These are phyloP conservation scores for Caenorhabditis sp. DNA, from an alignment of 2,888 invertebrate species.

Conservation along the genomic window DNA sequence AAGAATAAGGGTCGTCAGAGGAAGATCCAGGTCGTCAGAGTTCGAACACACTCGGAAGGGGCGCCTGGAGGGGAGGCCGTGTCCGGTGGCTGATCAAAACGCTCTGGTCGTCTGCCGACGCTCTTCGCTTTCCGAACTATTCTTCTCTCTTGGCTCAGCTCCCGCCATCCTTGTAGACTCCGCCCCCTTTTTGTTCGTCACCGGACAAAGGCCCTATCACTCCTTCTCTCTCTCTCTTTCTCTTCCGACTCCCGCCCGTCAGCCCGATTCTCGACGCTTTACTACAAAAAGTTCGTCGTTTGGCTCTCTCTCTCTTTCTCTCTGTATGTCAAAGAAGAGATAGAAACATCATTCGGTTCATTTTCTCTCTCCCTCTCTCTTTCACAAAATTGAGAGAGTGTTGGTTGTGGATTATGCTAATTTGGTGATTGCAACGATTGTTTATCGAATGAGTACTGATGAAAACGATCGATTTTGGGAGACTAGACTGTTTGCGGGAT, in stretches of 20 bases:
- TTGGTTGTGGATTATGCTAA: slow-evolving; percentile 5
- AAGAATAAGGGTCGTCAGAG: slow-evolving; percentile 1
- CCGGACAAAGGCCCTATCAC: slow-evolving; percentile 12
- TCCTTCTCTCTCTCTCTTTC: slow-evolving; percentile 4
- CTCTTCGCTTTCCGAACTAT: not conserved
- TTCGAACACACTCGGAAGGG: slow-evolving; percentile 11
- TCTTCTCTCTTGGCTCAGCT: not conserved
- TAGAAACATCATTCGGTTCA: too few species aligned
- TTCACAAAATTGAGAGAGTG: not conserved
- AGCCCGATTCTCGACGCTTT: not conserved
- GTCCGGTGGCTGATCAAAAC: slow-evolving; percentile 6
- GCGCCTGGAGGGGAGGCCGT: too few species aligned
- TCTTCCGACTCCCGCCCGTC: not conserved
- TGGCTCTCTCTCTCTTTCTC: too few species aligned
- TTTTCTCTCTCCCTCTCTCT: too few species aligned
- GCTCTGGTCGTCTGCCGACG: not conserved
- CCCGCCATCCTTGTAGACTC: slow-evolving; percentile 10
- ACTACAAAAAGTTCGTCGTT: slow-evolving; percentile 14
- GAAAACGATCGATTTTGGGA: too few species aligned
- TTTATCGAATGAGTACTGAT: not conserved
- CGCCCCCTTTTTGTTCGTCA: too few species aligned
- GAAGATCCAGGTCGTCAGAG: slow-evolving; percentile 1
- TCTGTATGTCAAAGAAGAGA: not conserved
- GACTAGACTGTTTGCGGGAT: too few species aligned
- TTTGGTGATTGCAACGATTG: not conserved